Percentiles rank a stretch among this genome's conserved stretches.
Conservation (phyloP, 2,888 invertebrate genomes). For the Chelonus formosanus region DNA sequence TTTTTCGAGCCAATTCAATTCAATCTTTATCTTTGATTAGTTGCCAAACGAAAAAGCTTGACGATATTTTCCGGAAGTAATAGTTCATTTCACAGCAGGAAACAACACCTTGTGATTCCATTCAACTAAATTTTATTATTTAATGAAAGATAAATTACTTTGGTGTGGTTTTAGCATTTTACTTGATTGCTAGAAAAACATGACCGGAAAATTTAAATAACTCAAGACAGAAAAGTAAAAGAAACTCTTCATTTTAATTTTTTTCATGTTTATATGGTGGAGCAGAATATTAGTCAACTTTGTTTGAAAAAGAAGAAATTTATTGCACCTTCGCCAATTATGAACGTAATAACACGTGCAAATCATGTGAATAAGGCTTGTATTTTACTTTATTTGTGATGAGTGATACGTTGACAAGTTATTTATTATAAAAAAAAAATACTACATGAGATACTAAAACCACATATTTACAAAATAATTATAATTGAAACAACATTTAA, state of each 20-base stretch:
- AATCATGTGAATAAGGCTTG: not conserved
- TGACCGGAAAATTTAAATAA: too few species aligned
- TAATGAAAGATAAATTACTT: conserved; percentile 11
- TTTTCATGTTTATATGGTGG: too few species aligned
- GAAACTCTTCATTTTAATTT: too few species aligned
- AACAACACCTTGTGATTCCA: conserved; percentile 33
- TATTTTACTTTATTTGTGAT: not conserved
- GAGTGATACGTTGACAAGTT: too few species aligned
- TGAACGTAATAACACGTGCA: not conserved
- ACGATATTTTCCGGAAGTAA: conserved; percentile 50
- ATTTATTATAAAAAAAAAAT: too few species aligned
- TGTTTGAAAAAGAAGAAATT: too few species aligned
- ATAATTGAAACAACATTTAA: too few species aligned
- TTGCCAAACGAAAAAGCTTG: conserved; percentile 47
- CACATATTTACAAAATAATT: too few species aligned
- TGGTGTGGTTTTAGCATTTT: not conserved
- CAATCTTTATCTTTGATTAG: conserved; percentile 49
- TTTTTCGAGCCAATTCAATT: conserved; percentile 52
- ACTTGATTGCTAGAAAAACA: not conserved
- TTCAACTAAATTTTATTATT: conserved; percentile 27
- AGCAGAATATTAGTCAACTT: too few species aligned
- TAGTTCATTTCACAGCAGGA: conserved; percentile 45
- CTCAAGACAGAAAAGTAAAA: too few species aligned
- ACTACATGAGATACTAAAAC: too few species aligned
- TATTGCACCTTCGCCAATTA: too few species aligned